Conservation (phyloP, 2,888 invertebrate genomes). For the Antitype chi region DNA sequence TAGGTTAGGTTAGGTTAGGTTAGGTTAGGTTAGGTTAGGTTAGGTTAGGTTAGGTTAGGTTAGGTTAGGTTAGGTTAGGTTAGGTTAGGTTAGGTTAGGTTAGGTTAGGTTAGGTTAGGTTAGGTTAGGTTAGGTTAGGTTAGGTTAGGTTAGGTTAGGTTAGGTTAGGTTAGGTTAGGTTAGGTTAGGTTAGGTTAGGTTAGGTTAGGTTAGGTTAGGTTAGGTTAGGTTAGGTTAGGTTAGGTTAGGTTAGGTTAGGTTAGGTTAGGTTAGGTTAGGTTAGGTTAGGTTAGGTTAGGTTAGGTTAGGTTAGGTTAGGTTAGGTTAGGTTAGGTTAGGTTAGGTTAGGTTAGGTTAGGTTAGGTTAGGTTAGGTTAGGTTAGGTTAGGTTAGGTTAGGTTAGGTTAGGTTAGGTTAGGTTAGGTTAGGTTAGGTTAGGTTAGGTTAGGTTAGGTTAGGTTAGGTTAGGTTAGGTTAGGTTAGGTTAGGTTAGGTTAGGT, state of each 20-base stretch:
- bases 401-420: conserved; percentile 63
- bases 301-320: conserved; percentile 65
- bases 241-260: conserved; percentile 59
- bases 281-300: conserved; percentile 61
- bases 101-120: conserved; percentile 37
- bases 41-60: conserved; percentile 51
- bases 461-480: conserved; percentile 38
- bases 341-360: conserved; percentile 59
- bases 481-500: too few relatives aligned
- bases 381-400: conserved; percentile 62
- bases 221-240: conserved; percentile 56
- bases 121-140: too few relatives aligned
- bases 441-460: conserved; percentile 55
- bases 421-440: conserved; percentile 59
- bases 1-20: too few relatives aligned
- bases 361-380: conserved; percentile 60
- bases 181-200: too few relatives aligned
- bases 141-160: too few relatives aligned
- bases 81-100: conserved; percentile 43
- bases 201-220: conserved; percentile 42
- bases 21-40: conserved; percentile 34
- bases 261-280: conserved; percentile 58
- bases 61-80: conserved; percentile 47
- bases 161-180: too few relatives aligned
- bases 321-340: conserved; percentile 67